Evolutionary conservation across 2,113 vertebrate species (phyloP).

Genomic region (Vireo altiloquus): DNA sequence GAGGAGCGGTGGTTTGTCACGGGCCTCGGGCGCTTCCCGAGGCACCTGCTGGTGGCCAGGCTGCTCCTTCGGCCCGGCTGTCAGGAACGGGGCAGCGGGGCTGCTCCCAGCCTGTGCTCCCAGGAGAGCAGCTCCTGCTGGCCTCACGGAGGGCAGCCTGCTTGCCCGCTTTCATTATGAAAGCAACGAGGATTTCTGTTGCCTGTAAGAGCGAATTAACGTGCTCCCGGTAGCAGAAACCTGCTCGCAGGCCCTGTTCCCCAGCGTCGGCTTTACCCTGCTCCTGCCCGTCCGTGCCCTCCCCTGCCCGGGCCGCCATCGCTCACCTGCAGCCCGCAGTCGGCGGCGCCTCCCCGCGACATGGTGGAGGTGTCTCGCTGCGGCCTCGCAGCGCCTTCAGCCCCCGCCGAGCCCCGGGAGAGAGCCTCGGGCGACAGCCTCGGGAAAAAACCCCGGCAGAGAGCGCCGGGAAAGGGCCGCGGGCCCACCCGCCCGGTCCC

Average conservation of each 20-base stretch:
- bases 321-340: background rate
- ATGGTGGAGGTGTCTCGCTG: background rate
- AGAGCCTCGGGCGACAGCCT: too few relatives aligned
- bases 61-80: background rate
- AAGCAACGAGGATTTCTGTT: background rate
- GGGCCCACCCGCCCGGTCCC: background rate
- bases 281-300: too few relatives aligned
- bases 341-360: background rate
- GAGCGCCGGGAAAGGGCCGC: background rate
- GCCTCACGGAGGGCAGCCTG: background rate
- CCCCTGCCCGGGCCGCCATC: too few relatives aligned
- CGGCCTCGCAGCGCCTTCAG: too few relatives aligned
- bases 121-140: accelerated
- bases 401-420: background rate
- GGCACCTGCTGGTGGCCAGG: background rate
- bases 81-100: accelerated
- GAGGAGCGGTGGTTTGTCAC: accelerated
- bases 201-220: background rate
- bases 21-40: accelerated
- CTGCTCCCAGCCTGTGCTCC: accelerated
- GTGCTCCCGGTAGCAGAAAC: accelerated
- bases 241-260: background rate
- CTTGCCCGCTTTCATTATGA: background rate
- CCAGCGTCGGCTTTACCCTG: too few relatives aligned
- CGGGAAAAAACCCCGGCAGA: too few relatives aligned